These are phyloP conservation scores for Phylloscopus whistleri DNA, from an alignment of 2,113 vertebrate species.

Conservation along the genomic window DNA sequence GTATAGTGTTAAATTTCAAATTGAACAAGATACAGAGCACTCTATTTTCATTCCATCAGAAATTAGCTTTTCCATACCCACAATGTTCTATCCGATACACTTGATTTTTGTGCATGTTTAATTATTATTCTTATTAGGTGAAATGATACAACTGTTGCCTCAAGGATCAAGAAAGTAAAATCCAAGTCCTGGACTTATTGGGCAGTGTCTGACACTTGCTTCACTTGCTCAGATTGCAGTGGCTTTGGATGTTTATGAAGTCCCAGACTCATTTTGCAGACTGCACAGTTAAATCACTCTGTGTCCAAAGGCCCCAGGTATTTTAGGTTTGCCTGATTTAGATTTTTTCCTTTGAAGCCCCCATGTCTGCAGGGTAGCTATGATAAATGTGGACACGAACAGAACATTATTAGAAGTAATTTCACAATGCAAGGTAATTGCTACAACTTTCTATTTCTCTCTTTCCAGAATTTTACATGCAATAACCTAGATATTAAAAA, in stretches of 20 bases:
- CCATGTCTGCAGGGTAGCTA: not conserved
- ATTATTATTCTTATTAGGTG: not conserved
- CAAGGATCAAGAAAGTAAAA: not conserved
- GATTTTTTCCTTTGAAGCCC: not conserved
- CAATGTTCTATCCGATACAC: accelerated
- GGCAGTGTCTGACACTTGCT: not conserved
- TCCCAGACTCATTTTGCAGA: not conserved
- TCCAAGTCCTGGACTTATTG: not conserved
- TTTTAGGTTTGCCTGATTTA: not conserved
- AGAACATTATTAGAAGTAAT: not conserved
- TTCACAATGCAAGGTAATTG: not conserved
- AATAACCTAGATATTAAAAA: not conserved
- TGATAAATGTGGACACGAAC: not conserved
- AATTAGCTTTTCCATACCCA: not conserved
- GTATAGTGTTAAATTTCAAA: not conserved
- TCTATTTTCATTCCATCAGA: not conserved
- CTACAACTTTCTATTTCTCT: not conserved
- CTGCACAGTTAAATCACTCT: not conserved
- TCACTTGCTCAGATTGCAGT: not conserved
- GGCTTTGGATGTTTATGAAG: not conserved
- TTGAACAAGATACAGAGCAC: not conserved
- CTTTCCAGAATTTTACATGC: not conserved
- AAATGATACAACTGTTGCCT: not conserved
- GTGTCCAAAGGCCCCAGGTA: accelerated
- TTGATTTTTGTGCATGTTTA: not conserved